Conservation (phyloP, 2,888 invertebrate species). For the Cheilosia scutellata region DNA sequence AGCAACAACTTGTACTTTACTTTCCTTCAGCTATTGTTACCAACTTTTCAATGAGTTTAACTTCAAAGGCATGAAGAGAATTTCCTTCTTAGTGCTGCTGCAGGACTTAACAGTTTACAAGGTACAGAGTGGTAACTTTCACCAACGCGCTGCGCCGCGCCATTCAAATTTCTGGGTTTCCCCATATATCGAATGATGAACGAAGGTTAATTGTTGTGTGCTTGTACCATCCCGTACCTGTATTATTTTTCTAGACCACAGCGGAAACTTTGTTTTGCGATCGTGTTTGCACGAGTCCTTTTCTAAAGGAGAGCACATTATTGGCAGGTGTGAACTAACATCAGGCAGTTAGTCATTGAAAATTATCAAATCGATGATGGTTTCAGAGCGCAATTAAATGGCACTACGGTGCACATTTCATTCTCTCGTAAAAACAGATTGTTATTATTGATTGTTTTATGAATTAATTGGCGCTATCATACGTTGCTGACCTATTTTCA, state of each 20-base stretch:
- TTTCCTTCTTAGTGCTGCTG: constrained; percentile 37
- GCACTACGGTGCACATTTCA: constrained; percentile 5
- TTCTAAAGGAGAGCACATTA: background rate
- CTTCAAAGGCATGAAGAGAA: constrained; percentile 50
- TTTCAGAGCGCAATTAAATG: constrained; percentile 21
- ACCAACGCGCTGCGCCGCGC: constrained; percentile 13
- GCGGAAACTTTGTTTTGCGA: constrained; percentile 45
- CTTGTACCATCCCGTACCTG: constrained; percentile 61
- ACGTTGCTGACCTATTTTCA: constrained; percentile 12
- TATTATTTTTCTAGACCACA: constrained; percentile 61
- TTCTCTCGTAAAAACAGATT: background rate
- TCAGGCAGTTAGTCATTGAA: constrained; percentile 32
- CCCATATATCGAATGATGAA: constrained; percentile 12
- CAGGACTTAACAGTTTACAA: constrained; percentile 45
- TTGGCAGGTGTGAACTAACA: constrained; percentile 49
- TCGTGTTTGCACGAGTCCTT: constrained; percentile 43
- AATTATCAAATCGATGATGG: constrained; percentile 45
- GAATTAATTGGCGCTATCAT: constrained; percentile 14
- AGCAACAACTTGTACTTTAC: constrained; percentile 28
- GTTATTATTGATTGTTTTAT: constrained; percentile 4
- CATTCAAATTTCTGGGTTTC: constrained; percentile 33
- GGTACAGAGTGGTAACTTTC: background rate
- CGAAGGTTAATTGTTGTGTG: constrained; percentile 65
- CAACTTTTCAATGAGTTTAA: constrained; percentile 62
- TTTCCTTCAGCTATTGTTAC: constrained; percentile 33